Conservation (phyloP, 2,888 invertebrate genomes). For the Xanthia icteritia region DNA sequence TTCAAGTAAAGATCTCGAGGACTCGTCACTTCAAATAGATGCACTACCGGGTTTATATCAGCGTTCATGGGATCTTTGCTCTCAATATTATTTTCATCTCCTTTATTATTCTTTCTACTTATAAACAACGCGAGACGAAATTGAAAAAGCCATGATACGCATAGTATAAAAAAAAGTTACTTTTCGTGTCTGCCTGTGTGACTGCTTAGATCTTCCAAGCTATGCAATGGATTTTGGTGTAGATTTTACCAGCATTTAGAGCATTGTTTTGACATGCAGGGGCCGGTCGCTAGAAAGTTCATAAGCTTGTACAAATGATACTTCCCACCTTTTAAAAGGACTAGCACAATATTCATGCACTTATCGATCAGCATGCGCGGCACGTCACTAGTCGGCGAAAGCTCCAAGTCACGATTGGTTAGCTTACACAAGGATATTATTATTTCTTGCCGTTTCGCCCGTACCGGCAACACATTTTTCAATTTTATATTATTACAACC, state of each 20-base stretch:
- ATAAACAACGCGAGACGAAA: background rate
- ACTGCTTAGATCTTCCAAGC: background rate
- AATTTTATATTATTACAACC: slow-evolving; percentile 71
- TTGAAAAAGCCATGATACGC: background rate
- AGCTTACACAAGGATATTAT: slow-evolving; percentile 84
- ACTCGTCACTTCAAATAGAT: background rate
- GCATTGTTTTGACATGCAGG: background rate
- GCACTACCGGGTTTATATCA: background rate
- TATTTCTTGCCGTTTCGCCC: slow-evolving; percentile 81
- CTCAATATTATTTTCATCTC: background rate
- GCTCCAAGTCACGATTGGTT: slow-evolving; percentile 86
- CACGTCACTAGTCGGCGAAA: slow-evolving; percentile 76
- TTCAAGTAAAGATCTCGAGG: background rate
- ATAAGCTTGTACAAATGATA: slow-evolving; percentile 13
- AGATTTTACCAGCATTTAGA: background rate
- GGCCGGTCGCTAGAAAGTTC: background rate
- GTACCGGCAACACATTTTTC: slow-evolving; percentile 74
- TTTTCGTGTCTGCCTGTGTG: background rate
- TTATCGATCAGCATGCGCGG: slow-evolving; percentile 52
- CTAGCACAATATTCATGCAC: slow-evolving; percentile 34
- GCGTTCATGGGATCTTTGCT: background rate
- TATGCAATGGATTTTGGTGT: background rate
- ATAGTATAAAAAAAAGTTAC: background rate
- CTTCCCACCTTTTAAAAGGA: slow-evolving; percentile 9
- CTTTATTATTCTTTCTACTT: background rate